Evolutionary conservation across 2,888 invertebrate genomes (phyloP).

Genomic region (Eulithis prunata): DNA sequence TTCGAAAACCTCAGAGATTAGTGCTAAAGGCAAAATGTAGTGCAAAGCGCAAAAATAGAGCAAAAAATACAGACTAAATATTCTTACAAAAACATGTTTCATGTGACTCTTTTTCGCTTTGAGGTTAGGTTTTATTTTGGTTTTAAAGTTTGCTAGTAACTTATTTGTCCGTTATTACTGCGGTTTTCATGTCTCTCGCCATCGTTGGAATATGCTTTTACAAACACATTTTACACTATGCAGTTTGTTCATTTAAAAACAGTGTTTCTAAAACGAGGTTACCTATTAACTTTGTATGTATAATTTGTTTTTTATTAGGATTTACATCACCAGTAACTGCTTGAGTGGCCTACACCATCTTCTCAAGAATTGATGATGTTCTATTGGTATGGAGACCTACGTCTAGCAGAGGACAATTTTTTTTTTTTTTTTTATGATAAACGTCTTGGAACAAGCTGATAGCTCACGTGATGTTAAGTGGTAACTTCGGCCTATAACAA

Average conservation of each 20-base stretch:
- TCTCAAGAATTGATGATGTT: no score
- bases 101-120: slow-evolving; percentile 3
- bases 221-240: background rate
- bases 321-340: no score
- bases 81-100: slow-evolving; percentile 15
- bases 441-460: no score
- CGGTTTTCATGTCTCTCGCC: background rate
- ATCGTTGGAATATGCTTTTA: background rate
- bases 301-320: no score
- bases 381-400: no score
- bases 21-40: background rate
- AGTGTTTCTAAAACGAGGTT: no score
- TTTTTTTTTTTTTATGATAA: no score
- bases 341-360: no score
- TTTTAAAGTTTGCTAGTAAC: slow-evolving; percentile 4
- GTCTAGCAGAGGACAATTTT: no score
- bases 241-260: background rate
- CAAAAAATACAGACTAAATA: slow-evolving; percentile 8
- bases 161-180: slow-evolving; percentile 6
- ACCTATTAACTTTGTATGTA: no score
- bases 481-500: no score
- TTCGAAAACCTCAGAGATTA: background rate
- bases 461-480: no score
- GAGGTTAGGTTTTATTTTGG: slow-evolving; percentile 4
- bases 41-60: slow-evolving; percentile 12